Conservation (phyloP, 1,140 invertebrate species). For the Drosophila miranda region DNA sequence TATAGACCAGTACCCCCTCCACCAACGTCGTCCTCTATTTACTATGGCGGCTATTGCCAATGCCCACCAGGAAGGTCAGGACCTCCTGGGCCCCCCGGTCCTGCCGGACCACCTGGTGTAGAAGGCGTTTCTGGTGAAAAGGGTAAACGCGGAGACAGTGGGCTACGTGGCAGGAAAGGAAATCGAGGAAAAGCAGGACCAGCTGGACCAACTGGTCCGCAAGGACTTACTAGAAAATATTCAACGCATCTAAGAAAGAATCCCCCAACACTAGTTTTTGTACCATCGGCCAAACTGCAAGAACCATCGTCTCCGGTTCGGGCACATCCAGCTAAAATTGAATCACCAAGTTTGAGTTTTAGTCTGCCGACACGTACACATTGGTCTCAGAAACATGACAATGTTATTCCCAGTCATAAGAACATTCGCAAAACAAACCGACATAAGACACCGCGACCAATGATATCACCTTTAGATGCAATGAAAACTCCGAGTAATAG, state of each 20-base stretch:
- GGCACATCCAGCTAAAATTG: no score
- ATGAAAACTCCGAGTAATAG: no score
- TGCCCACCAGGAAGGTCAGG: conserved; percentile 18
- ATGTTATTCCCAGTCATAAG: no score
- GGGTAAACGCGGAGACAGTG: conserved; percentile 21
- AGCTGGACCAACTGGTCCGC: conserved; percentile 21
- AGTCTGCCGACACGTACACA: no score
- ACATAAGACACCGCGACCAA: no score
- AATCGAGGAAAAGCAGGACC: conserved; percentile 18
- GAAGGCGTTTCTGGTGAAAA: conserved; percentile 24
- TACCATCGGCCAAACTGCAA: no score
- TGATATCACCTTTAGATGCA: no score
- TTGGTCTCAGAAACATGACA: no score
- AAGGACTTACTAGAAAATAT: neutral
- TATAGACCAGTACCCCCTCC: conserved; percentile 8
- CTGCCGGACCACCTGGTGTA: conserved; percentile 13
- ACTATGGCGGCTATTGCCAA: conserved; percentile 16
- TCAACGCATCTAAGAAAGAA: neutral
- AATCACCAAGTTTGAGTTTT: no score
- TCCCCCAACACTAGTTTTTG: no score
- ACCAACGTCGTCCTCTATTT: neutral
- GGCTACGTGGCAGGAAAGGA: conserved; percentile 20
- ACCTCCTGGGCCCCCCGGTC: conserved; percentile 28
- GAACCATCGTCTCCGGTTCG: neutral
- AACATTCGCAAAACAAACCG: no score